phyloP scores from a whole-genome alignment of 2,888 invertebrate species.

The Hypomecis atomaria region DNA sequence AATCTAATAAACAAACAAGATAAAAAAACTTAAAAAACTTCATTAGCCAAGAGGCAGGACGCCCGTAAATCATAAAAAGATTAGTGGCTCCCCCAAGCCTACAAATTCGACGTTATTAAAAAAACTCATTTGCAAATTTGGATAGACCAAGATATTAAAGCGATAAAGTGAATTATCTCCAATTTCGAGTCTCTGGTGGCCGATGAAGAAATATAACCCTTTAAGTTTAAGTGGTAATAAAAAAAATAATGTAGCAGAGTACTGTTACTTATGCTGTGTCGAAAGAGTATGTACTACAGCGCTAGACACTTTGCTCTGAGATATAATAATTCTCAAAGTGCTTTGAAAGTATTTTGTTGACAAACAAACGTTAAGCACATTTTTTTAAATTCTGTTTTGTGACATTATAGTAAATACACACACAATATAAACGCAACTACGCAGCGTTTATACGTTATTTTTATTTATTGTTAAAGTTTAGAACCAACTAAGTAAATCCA shows the following conservation, averaged over 20 bases:
- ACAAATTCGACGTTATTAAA: slow-evolving; percentile 82
- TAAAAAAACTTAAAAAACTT: slow-evolving; percentile 54
- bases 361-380: too few relatives aligned
- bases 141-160: slow-evolving; percentile 82
- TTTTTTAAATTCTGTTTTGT: too few relatives aligned
- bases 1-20: slow-evolving; percentile 57
- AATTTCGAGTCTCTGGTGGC: slow-evolving; percentile 57
- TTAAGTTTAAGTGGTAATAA: slow-evolving; percentile 40
- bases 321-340: slow-evolving; percentile 3
- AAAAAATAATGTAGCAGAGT: slow-evolving; percentile 35
- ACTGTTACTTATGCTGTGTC: slow-evolving; percentile 14
- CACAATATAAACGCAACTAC: too few relatives aligned
- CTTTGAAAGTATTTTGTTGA: too few relatives aligned
- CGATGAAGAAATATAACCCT: slow-evolving; percentile 55
- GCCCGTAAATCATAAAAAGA: slow-evolving; percentile 77
- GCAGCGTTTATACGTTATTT: too few relatives aligned
- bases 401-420: too few relatives aligned
- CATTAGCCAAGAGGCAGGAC: slow-evolving; percentile 54
- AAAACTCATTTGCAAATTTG: slow-evolving; percentile 84
- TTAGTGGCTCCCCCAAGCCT: slow-evolving; percentile 59
- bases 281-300: slow-evolving; percentile 28
- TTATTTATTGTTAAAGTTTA: too few relatives aligned
- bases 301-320: slow-evolving; percentile 29
- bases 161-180: slow-evolving; percentile 81
- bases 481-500: too few relatives aligned